Evolutionary conservation across 2,797 vertebrate genomes (phyloP).

Genomic region (Tapirus indicus): DNA sequence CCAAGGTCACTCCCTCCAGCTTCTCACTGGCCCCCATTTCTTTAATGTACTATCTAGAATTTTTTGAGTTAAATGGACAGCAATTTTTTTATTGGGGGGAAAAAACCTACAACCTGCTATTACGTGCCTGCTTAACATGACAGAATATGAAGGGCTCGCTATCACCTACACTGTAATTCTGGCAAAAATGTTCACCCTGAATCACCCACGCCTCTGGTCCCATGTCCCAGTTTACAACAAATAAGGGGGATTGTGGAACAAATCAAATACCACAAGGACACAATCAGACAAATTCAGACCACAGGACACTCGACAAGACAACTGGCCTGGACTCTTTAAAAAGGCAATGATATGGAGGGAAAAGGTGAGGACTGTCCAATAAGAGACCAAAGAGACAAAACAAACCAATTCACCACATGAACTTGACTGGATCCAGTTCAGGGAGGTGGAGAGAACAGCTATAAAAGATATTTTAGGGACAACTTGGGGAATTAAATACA

Average conservation of each 20-base stretch:
- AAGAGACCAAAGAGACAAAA: not conserved
- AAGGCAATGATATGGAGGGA: not conserved
- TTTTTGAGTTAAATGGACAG: not conserved
- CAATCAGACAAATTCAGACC: not conserved
- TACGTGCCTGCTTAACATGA: not conserved
- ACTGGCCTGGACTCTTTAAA: not conserved
- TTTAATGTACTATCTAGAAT: not conserved
- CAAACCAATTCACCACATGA: not conserved
- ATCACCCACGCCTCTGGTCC: not conserved
- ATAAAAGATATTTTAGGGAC: not conserved
- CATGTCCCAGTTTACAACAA: not conserved
- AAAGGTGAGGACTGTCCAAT: not conserved
- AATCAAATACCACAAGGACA: not conserved
- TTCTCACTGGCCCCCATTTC: not conserved
- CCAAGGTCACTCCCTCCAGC: not conserved
- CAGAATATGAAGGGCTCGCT: not conserved
- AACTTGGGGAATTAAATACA: not conserved
- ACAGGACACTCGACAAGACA: not conserved
- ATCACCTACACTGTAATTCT: not conserved
- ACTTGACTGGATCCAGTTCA: not conserved
- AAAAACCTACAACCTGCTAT: not conserved
- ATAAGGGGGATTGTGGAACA: not conserved
- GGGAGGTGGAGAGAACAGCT: not conserved
- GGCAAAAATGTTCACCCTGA: not conserved
- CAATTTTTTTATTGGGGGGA: not conserved